A percentile compares a stretch with the other conserved stretches of the same genome.
phyloP scores from a whole-genome alignment of 2,113 vertebrate species.

The Columba janthina region DNA sequence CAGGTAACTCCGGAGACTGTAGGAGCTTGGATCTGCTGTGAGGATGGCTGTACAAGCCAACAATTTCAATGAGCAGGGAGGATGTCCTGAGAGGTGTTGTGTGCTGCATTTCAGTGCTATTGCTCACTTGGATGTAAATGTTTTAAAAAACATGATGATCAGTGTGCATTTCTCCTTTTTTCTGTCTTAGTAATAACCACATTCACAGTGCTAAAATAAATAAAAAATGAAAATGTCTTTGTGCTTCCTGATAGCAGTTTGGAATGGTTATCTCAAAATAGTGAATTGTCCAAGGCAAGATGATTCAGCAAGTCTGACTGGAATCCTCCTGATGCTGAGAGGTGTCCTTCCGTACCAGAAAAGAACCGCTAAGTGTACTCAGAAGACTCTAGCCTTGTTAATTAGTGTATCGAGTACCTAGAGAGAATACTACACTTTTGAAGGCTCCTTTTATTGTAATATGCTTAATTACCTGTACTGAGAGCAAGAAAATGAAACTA shows the following conservation, averaged over 20 bases:
- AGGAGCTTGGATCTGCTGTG: neutral
- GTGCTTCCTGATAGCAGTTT: slow-evolving; percentile 6
- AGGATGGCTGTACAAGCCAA: neutral
- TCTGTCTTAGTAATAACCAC: neutral
- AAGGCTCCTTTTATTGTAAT: neutral
- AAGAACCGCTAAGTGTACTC: neutral
- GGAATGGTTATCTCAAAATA: neutral
- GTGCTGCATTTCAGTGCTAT: neutral
- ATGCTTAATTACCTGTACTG: neutral
- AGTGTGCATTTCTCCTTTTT: neutral
- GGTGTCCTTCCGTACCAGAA: neutral
- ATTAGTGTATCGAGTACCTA: neutral
- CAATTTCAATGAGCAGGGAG: neutral
- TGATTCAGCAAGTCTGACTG: neutral
- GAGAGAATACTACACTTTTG: neutral
- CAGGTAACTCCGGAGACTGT: neutral
- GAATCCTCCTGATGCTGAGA: neutral
- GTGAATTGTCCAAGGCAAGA: neutral
- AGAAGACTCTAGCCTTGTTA: neutral
- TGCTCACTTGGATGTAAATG: neutral
- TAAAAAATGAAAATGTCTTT: neutral
- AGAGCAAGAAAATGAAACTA: neutral
- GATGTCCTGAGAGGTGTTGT: rapidly evolving
- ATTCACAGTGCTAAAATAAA: neutral
- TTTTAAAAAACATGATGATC: neutral